A percentile compares a stretch with the other conserved stretches of the same genome.
Conservation (phyloP, 2,888 invertebrate species). For the Teleogryllus oceanicus region DNA sequence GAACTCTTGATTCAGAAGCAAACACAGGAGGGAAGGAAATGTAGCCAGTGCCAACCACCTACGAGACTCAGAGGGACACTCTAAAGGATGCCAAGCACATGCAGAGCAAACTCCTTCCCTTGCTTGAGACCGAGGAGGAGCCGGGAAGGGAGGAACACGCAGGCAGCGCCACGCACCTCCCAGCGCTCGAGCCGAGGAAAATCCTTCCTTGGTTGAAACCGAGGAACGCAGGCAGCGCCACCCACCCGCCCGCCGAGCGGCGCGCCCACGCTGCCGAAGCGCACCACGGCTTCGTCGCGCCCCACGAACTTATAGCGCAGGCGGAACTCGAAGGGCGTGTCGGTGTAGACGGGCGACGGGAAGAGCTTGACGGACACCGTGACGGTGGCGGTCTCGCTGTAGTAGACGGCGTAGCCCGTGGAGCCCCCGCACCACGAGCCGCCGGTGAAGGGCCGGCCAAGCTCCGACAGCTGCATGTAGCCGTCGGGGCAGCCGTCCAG, state of each 20-base stretch:
- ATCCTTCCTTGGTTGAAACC: too few species aligned
- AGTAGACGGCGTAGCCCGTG: constrained; percentile 76
- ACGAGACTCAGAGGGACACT: too few species aligned
- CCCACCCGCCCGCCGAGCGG: constrained; percentile 67
- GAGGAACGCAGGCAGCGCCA: too few species aligned
- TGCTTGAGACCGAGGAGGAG: too few species aligned
- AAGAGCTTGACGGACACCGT: constrained; percentile 72
- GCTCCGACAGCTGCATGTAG: constrained; percentile 81
- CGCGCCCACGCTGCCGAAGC: constrained; percentile 71
- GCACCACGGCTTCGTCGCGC: constrained; percentile 57
- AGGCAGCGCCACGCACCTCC: too few species aligned
- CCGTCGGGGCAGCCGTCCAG: constrained; percentile 81
- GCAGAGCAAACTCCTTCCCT: too few species aligned
- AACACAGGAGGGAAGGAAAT: too few species aligned
- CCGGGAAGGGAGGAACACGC: too few species aligned
- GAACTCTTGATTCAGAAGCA: too few species aligned
- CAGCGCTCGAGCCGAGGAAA: too few species aligned
- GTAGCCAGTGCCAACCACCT: too few species aligned
- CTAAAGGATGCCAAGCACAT: too few species aligned
- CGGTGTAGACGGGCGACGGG: constrained; percentile 58
- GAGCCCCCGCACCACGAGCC: constrained; percentile 88
- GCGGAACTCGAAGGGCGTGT: constrained; percentile 74
- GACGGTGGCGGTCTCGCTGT: constrained; percentile 85
- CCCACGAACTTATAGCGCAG: constrained; percentile 79
- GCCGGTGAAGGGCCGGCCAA: constrained; percentile 81